Base-by-base conservation (phyloP, 2,888 invertebrate genomes). In the Stenurella melanura region DNA sequence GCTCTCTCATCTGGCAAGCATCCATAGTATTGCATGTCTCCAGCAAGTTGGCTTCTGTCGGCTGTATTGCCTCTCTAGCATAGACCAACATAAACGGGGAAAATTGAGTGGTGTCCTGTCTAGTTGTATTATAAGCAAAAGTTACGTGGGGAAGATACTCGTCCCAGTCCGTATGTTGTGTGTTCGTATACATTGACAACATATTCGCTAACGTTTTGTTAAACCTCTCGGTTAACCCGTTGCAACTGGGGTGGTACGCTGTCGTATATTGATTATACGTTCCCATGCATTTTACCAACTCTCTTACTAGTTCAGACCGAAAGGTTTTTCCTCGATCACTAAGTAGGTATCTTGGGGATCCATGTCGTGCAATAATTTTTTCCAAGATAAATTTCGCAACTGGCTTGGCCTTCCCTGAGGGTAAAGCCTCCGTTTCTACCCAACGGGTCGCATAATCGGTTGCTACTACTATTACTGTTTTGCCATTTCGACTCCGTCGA, bases 61-160 rank as follows among this genome's bases (percentile, higher is more conserved):
- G 83, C 50, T 81, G 66, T 0, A 77, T 69, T 0, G 83, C 73
- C 4, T 26, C 21, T 26, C 21, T 26, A 26, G 79, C 83, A 58
- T 83, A 84, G 11, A 84, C 77, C 58, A 82, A 54, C n/a, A 74
- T 34, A 58, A 78, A 81, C 0, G 83, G 80, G 4, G 80, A 76
- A 1, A 72, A 60, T 69, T 79, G 19, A 11, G 80, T 83, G 4
- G 83, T 83, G 4, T 82, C 83, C 71, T 85, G 84, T 57, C 21
- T 10, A 0, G 78, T 19, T 1, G 82, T 80, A 64, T 84, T 84
- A 67, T 84, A 84, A 1, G 82, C 83, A 54, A 82, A 84, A 0
- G 79, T 80, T 0, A 82, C 78, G 60, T 82, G 80, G 9, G 72
- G 77, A 18, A 79, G 11, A 19, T 71, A 76, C 50, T 70, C 18